Base-by-base conservation (phyloP, 1,140 invertebrate genomes). In the Drosophila murphyi region DNA sequence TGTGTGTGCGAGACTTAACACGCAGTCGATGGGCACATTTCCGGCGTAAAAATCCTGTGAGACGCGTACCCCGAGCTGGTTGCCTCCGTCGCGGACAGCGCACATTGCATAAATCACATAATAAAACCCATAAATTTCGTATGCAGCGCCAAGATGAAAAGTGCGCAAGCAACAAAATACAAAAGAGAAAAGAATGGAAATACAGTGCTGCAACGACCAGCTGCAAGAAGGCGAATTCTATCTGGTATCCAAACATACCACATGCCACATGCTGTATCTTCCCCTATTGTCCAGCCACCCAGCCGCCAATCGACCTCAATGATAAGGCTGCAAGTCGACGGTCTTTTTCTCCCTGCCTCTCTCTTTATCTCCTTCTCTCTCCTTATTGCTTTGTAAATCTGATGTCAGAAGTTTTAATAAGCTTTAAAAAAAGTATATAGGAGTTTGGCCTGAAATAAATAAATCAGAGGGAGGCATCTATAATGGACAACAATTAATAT, bases 111-210 rank as follows among this genome's bases (percentile, higher is more conserved):
- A 88, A 88, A 88, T 88, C 83, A 88, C 80, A 89, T 78, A 89
- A 88, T 85, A 88, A 88, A 88, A 89, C 85, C 85, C 85, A 88
- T 88, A 88, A 88, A 88, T 88, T 89, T 80, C 62, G 83, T 72
- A 75, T 85, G 85, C 83, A 89, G 73, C 55, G 63, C 73, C 77
- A 77, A 79, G 77, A 79, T 79, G 67, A 72, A 64, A 72, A 83
- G 77, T 74, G 73, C 43, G 64, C 39, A 35, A n/a, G 48, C 50
- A 56, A 48, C 20, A 41, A 28, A 64, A 57, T 50, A 41, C 20
- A 20, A 20, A 20, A 20, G 20, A 51, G 62, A 60, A 48, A 54
- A 78, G 78, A 56, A 37, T 28, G 28, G 6, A 3, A 43, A n/a
- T 55, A 63, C 50, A 56, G 59, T 7, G 39, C 29, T 7, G 10